Percentiles rank a stretch among this genome's conserved stretches.
phyloP scores from a whole-genome alignment of 2,113 vertebrate genomes.

The Campylomormyrus tamandua region DNA sequence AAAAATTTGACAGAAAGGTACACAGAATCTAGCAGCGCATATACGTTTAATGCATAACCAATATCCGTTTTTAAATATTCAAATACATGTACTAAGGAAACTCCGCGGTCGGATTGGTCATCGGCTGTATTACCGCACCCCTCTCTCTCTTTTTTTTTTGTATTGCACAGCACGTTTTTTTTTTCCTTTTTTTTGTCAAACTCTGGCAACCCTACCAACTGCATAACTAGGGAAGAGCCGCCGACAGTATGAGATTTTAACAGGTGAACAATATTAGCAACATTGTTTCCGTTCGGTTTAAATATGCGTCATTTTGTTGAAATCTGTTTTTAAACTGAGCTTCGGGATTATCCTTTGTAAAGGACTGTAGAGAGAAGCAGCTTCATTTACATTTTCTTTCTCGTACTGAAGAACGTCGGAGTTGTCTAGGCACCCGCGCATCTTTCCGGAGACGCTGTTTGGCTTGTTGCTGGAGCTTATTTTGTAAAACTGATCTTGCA shows the following conservation, averaged over 20 bases:
- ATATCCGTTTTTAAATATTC: neutral
- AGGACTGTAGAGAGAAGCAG: slow-evolving; percentile 21
- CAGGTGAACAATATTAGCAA: slow-evolving; percentile 18
- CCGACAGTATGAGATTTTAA: slow-evolving; percentile 17
- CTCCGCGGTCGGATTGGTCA: neutral
- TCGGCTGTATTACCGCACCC: neutral
- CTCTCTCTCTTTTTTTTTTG: neutral
- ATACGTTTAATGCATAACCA: neutral
- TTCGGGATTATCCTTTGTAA: slow-evolving; percentile 5
- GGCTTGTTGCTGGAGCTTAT: slow-evolving; percentile 14
- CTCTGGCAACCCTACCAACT: slow-evolving; percentile 25
- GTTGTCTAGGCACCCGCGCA: slow-evolving; percentile 35
- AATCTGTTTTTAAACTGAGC: slow-evolving; percentile 25
- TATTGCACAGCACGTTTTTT: slow-evolving; percentile 5
- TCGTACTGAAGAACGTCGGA: slow-evolving; percentile 45
- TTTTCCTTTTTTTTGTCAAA: slow-evolving; percentile 11
- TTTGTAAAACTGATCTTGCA: slow-evolving; percentile 17
- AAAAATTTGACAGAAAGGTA: neutral
- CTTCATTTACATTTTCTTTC: slow-evolving; percentile 22
- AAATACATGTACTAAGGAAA: neutral
- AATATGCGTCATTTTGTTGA: slow-evolving; percentile 14
- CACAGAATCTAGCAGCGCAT: neutral
- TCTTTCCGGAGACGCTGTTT: slow-evolving; percentile 18
- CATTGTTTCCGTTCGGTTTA: slow-evolving; percentile 12
- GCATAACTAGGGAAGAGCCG: slow-evolving; percentile 20